Evolutionary conservation across 2,113 vertebrate species (phyloP).

Genomic region (Cephalopterus ornatus): DNA sequence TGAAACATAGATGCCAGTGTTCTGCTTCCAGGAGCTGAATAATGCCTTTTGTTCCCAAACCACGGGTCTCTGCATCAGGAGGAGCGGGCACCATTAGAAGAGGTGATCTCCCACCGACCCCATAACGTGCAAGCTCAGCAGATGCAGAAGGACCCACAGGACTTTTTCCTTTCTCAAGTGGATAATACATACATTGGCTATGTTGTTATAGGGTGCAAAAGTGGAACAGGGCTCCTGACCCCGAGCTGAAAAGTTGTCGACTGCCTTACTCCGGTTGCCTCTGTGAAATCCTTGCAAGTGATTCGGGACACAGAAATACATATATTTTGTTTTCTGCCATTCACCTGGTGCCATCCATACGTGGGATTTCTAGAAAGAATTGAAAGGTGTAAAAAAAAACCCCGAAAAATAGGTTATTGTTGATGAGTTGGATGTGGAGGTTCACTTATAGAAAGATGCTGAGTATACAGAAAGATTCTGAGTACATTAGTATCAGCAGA

Average conservation of each 20-base stretch:
- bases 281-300: neutral
- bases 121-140: neutral
- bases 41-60: constrained; percentile 53
- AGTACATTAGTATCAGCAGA: neutral
- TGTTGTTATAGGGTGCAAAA: neutral
- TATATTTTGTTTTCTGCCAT: neutral
- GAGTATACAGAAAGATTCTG: neutral
- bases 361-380: neutral
- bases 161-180: neutral
- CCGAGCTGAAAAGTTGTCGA: neutral
- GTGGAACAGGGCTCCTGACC: neutral
- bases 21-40: constrained; percentile 28
- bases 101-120: constrained; percentile 2
- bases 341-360: neutral
- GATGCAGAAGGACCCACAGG: neutral
- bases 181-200: neutral
- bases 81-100: neutral
- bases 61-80: neutral
- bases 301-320: neutral
- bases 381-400: neutral
- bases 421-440: neutral
- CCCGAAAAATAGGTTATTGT: neutral
- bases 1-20: constrained; percentile 58
- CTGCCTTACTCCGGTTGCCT: neutral
- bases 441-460: neutral